phyloP scores from a whole-genome alignment of 2,888 invertebrate species.

The Eupithecia dodoneata region DNA sequence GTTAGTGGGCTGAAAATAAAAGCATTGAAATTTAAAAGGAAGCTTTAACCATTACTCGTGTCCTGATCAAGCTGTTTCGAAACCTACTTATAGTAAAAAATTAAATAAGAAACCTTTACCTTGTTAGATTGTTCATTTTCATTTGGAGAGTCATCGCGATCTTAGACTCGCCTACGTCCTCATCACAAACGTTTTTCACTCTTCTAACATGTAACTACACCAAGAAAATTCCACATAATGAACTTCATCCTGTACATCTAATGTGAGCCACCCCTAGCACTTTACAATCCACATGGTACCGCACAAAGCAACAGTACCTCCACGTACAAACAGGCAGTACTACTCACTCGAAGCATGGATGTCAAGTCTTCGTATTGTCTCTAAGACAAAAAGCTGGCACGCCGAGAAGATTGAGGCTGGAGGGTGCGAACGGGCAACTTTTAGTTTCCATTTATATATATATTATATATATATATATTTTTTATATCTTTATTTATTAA shows the following conservation, averaged over 20 bases:
- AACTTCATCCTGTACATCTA: neutral
- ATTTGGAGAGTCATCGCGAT: too few relatives aligned
- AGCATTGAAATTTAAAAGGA: too few relatives aligned
- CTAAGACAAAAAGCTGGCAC: constrained; percentile 43
- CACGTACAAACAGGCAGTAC: constrained; percentile 28
- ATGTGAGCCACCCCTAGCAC: neutral
- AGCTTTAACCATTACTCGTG: too few relatives aligned
- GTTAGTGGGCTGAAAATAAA: too few relatives aligned
- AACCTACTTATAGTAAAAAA: too few relatives aligned
- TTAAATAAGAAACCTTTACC: too few relatives aligned
- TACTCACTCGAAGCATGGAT: constrained; percentile 35
- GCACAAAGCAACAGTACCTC: constrained; percentile 27
- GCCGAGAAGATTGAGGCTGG: constrained; percentile 36
- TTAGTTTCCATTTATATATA: neutral
- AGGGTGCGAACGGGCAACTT: constrained; percentile 20
- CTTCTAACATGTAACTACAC: neutral
- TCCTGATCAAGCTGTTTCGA: too few relatives aligned
- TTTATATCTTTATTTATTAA: too few relatives aligned
- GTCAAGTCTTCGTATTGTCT: constrained; percentile 46
- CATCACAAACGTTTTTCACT: neutral
- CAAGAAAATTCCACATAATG: neutral
- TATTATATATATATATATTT: neutral
- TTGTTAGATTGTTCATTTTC: too few relatives aligned
- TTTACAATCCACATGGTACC: constrained; percentile 11
- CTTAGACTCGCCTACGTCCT: too few relatives aligned